Conservation (phyloP, 2,888 invertebrate species). For the Drosophila kambysellisi region DNA sequence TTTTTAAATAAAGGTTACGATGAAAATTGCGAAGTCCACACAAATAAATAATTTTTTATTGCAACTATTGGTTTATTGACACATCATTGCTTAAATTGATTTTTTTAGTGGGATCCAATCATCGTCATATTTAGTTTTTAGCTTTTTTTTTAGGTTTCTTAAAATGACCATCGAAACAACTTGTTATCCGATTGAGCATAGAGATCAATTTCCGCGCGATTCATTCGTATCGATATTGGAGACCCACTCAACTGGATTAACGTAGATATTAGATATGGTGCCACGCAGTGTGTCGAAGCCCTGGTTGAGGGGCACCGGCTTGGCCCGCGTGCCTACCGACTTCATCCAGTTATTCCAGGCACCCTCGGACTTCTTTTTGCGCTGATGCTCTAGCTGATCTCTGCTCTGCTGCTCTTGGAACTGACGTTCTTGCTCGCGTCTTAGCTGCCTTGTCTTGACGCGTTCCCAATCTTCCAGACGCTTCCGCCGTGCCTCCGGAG, state of each 20-base stretch:
- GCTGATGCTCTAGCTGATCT: slow-evolving; percentile 65
- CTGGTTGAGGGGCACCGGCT: slow-evolving; percentile 84
- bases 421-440: slow-evolving; percentile 43
- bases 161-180: slow-evolving; percentile 23
- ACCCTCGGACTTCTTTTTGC: slow-evolving; percentile 65
- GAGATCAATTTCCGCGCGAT: slow-evolving; percentile 48
- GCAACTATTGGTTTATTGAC: slow-evolving; percentile 43
- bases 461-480: slow-evolving; percentile 57
- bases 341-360: slow-evolving; percentile 83
- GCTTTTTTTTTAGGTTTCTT: slow-evolving; percentile 37
- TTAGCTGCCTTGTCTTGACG: slow-evolving; percentile 44
- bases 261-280: slow-evolving; percentile 82
- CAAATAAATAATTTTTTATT: not conserved
- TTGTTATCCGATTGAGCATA: not conserved
- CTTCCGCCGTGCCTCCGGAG: slow-evolving; percentile 33
- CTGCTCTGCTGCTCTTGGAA: slow-evolving; percentile 56
- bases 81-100: slow-evolving; percentile 39
- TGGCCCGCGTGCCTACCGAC: slow-evolving; percentile 79
- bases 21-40: not conserved
- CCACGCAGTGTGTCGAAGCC: slow-evolving; percentile 83
- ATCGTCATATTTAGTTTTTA: slow-evolving; percentile 17
- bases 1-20: not conserved
- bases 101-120: slow-evolving; percentile 21
- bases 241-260: slow-evolving; percentile 84
- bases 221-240: slow-evolving; percentile 65